Evolutionary conservation across 2,888 invertebrate genomes (phyloP).

Genomic region (Polietes domitor): DNA sequence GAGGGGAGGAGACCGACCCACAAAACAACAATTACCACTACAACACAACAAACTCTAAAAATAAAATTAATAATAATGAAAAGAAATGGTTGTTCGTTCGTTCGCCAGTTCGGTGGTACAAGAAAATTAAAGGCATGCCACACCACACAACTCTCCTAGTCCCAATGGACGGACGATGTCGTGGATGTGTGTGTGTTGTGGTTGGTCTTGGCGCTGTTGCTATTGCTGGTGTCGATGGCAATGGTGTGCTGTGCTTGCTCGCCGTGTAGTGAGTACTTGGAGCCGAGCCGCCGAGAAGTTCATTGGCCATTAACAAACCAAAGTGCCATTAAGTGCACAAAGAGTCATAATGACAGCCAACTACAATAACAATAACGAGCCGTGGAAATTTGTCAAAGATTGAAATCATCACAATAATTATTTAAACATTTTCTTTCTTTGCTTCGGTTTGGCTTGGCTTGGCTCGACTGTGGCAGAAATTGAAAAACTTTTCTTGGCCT

Average conservation of each 20-base stretch:
- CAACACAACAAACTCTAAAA: slow-evolving; percentile 34
- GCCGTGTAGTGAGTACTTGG: slow-evolving; percentile 18
- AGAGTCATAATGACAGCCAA: slow-evolving; percentile 28
- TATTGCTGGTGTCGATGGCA: neutral
- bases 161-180: slow-evolving; percentile 20
- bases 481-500: slow-evolving; percentile 14
- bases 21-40: slow-evolving; percentile 38
- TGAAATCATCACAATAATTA: slow-evolving; percentile 30
- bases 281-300: slow-evolving; percentile 57
- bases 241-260: neutral
- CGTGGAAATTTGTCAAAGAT: slow-evolving; percentile 37
- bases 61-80: slow-evolving; percentile 44
- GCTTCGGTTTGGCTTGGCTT: neutral
- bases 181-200: slow-evolving; percentile 1
- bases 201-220: neutral
- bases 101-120: neutral
- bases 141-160: slow-evolving; percentile 44
- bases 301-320: slow-evolving; percentile 67
- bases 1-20: slow-evolving; percentile 19
- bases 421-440: slow-evolving; percentile 11
- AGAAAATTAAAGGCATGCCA: neutral
- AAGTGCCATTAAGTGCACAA: slow-evolving; percentile 51
- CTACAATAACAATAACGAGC: slow-evolving; percentile 41
- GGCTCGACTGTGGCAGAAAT: neutral
- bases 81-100: slow-evolving; percentile 25